Base-by-base conservation (phyloP, 2,797 vertebrate genomes). In the Rhyacichthys aspro region DNA sequence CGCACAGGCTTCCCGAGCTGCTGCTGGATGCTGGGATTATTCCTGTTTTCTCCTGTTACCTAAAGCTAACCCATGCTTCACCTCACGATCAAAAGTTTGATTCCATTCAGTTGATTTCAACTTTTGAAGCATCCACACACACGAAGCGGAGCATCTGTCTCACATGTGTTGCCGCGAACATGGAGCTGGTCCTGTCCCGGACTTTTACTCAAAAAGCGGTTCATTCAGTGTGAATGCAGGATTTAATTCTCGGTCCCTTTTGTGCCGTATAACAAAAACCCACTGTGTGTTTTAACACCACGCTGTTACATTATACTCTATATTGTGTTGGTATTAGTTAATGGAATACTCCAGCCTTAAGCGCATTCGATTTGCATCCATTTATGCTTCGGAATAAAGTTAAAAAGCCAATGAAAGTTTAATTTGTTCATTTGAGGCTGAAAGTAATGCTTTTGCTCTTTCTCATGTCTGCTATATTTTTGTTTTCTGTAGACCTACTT, bases 21-120 rank as follows among this genome's bases (percentile, higher is more conserved):
- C 53, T 45, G 45, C 47, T 1, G 63, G 50, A 34, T 34, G 59
- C 11, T 48, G 47, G 33, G 8, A 33, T 65, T 36, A 3, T 62
- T 48, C 2, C 9, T 9, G 14, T 14, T 43, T 43, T 34, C 12
- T 16, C 23, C n/a, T 16, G 8, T 34, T 33, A 23, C 17, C 23
- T 8, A 52, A 52, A 7, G 52, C 45, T 54, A 7, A 46, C 23
- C 44, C n/a, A 1, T 43, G 43, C 4, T 67, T 7, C 55, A 63
- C 50, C 56, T 53, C 45, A 60, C 65, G 67, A 56, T 34, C 55
- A 74, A 82, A 89, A 89, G 76, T 88, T 89, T 86, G 54, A 76
- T 83, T 67, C 81, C 81, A 47, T 76, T 70, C 82, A 75, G 68
- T 52, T 59, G 70, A 44, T 74, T 37, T 74, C 70, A 89, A 90